These are phyloP conservation scores for Thalassoma bifasciatum DNA, from an alignment of 2,113 vertebrate species.

Conservation along the genomic window DNA sequence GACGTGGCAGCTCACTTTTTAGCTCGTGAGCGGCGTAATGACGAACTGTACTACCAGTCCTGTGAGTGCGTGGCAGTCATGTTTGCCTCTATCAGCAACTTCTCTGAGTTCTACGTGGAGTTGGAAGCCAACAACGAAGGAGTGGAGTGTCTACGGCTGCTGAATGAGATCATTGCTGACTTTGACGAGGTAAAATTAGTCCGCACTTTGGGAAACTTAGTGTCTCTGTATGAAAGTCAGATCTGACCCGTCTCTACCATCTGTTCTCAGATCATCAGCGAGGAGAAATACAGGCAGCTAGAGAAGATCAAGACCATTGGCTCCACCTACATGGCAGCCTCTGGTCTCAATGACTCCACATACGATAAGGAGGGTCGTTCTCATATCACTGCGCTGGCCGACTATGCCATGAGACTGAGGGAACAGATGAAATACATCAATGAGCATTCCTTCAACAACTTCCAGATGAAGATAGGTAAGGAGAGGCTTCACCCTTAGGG, in stretches of 20 bases:
- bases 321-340: slow-evolving; percentile 97
- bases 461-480: slow-evolving; percentile 96
- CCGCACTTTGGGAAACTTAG: neutral
- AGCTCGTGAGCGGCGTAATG: slow-evolving; percentile 91
- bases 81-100: slow-evolving; percentile 98
- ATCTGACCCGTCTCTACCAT: neutral
- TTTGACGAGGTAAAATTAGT: slow-evolving; percentile 90
- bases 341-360: slow-evolving; percentile 93
- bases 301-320: slow-evolving; percentile 98
- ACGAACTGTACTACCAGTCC: slow-evolving; percentile 97
- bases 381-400: slow-evolving; percentile 89
- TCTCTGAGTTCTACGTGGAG: slow-evolving; percentile 97
- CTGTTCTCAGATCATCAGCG: slow-evolving; percentile 89
- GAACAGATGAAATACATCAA: slow-evolving; percentile 97
- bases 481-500: neutral
- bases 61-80: slow-evolving; percentile 97
- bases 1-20: slow-evolving; percentile 95
- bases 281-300: slow-evolving; percentile 91
- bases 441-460: slow-evolving; percentile 96
- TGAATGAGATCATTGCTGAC: slow-evolving; percentile 97
- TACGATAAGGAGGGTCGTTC: slow-evolving; percentile 91
- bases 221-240: neutral
- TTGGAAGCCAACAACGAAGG: slow-evolving; percentile 98
- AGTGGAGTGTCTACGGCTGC: slow-evolving; percentile 93
- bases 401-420: slow-evolving; percentile 93